phyloP scores from a whole-genome alignment of 2,888 invertebrate species.

The Acronicta alni region DNA sequence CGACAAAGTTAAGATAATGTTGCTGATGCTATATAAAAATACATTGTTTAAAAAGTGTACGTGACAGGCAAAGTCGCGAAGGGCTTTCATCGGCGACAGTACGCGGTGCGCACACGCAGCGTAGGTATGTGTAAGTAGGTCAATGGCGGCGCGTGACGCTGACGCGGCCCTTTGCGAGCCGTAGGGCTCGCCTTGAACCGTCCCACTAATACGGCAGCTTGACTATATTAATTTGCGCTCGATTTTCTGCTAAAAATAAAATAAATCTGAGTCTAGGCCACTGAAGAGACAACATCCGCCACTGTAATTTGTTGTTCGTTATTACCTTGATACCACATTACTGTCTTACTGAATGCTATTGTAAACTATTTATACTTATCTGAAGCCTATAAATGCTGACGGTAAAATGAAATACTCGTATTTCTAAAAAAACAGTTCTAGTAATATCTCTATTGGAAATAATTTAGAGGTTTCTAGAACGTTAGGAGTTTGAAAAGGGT shows the following conservation, averaged over 20 bases:
- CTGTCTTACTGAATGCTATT: conserved; percentile 2
- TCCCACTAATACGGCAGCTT: conserved; percentile 72
- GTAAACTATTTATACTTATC: conserved; percentile 13
- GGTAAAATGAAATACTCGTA: conserved; percentile 3
- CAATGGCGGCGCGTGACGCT: conserved; percentile 88
- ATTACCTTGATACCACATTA: conserved; percentile 19
- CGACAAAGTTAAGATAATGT: too few species aligned
- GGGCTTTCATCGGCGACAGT: conserved; percentile 81
- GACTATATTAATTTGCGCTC: conserved; percentile 83
- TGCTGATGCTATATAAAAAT: neutral
- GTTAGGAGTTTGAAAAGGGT: conserved; percentile 19
- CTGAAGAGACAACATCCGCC: conserved; percentile 35
- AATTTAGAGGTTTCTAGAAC: conserved; percentile 20
- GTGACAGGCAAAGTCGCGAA: conserved; percentile 71
- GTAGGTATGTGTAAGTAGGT: conserved; percentile 82
- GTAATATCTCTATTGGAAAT: neutral
- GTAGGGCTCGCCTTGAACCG: conserved; percentile 87
- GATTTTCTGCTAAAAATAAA: conserved; percentile 78
- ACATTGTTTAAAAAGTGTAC: conserved; percentile 60
- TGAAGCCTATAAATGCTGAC: neutral
- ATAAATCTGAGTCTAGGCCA: conserved; percentile 56
- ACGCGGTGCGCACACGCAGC: conserved; percentile 79
- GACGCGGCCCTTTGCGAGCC: conserved; percentile 84
- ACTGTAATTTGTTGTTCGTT: conserved; percentile 22
- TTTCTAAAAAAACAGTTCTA: too few species aligned